Evolutionary conservation across 2,113 vertebrate species (phyloP), one percentile per base, ranked within the genome.

Genomic region (Oreotrochilus melanogaster): DNA sequence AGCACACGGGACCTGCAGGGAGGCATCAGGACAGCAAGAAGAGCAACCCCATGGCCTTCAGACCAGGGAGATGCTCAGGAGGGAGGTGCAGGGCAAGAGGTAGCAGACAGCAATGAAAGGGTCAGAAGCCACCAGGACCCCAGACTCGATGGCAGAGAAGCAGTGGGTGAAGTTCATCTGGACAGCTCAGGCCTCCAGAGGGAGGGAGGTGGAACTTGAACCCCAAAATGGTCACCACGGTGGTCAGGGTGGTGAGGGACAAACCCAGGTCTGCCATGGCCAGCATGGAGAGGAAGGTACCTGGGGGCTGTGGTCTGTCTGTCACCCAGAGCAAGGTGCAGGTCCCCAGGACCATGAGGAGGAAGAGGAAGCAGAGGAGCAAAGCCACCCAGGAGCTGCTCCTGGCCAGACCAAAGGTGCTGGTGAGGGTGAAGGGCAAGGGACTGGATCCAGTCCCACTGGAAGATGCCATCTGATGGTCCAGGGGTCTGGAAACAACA

Each of bases 131-230:
- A 97, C 62, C 43, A 97, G 60, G 1, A 97, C 61, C 25, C 95
- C 70, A 1, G 89, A 97, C 43, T 96, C 88, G 0, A 80, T 64
- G 25, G 58, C 37, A 22, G 84, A 95, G 81, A 97, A 95, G 37
- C 24, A 18, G 37, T 97, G 96, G 62, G 95, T 92, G 86, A 96
- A 97, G 50, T 78, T 96, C 95, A 96, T 95, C 86, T 95, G 94
- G 17, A 56, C 60, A 4, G 94, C 1, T 2, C 94, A 92, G 0
- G 64, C 75, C 25, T 78, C 27, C 39, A 39, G 12, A 39, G 39
- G 39, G 39, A 39, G 39, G 39, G 39, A 39, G 39, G 39, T 39
- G 39, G 39, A 39, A 39, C 39, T 39, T 11, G 12, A 88, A 84
- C 51, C 95, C 95, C 85, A 96, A 97, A 21, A 89, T 19, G 2